Base-by-base conservation (phyloP, 2,113 vertebrate species). In the Dolichallabes microphthalmus region DNA sequence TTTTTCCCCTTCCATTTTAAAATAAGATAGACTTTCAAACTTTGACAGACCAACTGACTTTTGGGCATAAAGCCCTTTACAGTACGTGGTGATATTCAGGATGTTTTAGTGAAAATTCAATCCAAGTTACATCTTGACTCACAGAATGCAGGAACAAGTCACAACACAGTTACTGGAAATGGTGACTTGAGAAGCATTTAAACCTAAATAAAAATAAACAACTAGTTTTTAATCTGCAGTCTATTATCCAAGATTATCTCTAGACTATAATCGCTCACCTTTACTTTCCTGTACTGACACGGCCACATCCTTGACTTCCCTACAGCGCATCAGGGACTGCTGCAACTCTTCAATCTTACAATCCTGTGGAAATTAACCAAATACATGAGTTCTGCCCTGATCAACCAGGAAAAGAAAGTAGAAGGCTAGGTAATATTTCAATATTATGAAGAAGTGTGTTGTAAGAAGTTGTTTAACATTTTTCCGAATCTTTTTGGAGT, bases 311-410 rank as follows among this genome's bases (percentile, higher is more conserved):
- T 97, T 96, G 60, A 95, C 95, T 80, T 95, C 96, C 93, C 95
- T 96, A 91, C 96, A 97, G 68, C 93, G 94, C 35, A 92, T 95
- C 35, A 98, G 94, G 12, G 96, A 96, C 4, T 96, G 96, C 32
- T 96, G 94, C 77, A 99, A 95, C 87, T 98, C 97, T 88, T 97
- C 96, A 88, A 99, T 99, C 90, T 96, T 95, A 64, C 88, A 92
- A 87, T 99, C 98, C 98, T 99, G 90, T 6, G 22, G 35, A 69
- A 4, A 81, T n/a, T 14, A 82, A 82, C 0, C 4, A 30, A n/a
- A 13, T 11, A 58, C 6, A 39, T 66, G 75, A 53, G 12, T 30
- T 39, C 17, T 45, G 4, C 25, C 27, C 2, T 20, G 8, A 45
- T 58, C 3, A 45, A 8, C 61, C 3, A 19, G 57, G 8, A n/a